A percentile compares a stretch with the other conserved stretches of the same genome.
phyloP scores from a whole-genome alignment of 2,888 invertebrate genomes.

The Chloroclysta siterata region DNA sequence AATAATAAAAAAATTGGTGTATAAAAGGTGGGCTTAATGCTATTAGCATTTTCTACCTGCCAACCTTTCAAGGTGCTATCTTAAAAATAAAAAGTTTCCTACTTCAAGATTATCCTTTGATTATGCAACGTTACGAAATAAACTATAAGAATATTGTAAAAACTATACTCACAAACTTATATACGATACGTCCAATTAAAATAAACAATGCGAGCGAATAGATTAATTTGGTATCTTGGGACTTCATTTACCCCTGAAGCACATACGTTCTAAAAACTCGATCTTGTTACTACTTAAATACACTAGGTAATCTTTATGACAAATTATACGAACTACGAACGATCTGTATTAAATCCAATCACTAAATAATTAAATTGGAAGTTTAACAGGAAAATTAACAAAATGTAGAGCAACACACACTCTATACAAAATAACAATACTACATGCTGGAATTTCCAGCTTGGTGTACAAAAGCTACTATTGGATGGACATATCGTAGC shows the following conservation, averaged over 20 bases:
- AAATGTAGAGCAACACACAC: slow-evolving; percentile 9
- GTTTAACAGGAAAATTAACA: slow-evolving; percentile 24
- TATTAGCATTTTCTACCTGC: too few species aligned
- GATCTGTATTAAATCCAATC: neutral
- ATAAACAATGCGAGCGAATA: too few species aligned
- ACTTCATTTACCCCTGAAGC: neutral
- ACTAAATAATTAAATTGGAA: slow-evolving; percentile 7
- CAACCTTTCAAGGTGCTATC: too few species aligned
- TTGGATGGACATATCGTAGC: too few species aligned
- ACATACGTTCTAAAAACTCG: neutral
- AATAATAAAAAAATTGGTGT: too few species aligned
- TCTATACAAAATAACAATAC: slow-evolving; percentile 2
- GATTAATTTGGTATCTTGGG: neutral
- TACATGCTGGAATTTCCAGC: slow-evolving; percentile 12
- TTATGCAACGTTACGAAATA: too few species aligned
- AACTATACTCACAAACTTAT: too few species aligned
- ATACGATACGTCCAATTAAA: too few species aligned
- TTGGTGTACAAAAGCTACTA: neutral
- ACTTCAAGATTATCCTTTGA: too few species aligned
- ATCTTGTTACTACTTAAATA: neutral
- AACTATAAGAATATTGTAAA: too few species aligned
- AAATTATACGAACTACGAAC: neutral
- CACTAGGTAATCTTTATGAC: neutral
- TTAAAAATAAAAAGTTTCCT: too few species aligned
- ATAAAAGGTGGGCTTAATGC: too few species aligned